phyloP scores from a whole-genome alignment of 2,113 vertebrate species.

The Rana temporaria region DNA sequence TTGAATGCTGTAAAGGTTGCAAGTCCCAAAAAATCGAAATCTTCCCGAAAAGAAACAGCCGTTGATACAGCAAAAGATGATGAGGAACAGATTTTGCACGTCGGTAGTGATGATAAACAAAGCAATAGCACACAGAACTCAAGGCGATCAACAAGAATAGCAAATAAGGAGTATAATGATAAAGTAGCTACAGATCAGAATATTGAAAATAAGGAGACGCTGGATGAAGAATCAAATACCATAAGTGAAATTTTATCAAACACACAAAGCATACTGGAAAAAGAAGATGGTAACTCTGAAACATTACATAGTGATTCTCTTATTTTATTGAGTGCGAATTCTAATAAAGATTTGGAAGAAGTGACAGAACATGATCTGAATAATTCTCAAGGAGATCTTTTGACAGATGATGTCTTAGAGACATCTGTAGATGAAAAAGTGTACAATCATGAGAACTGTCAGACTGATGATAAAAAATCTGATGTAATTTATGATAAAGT shows the following conservation, averaged over 20 bases:
- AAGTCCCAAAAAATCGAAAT: constrained; percentile 67
- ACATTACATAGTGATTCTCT: background rate
- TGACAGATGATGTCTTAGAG: background rate
- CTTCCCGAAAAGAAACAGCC: background rate
- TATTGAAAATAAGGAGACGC: constrained; percentile 56
- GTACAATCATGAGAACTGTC: constrained; percentile 54
- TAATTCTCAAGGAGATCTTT: background rate
- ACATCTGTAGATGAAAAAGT: background rate
- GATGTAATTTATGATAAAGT: constrained; percentile 53
- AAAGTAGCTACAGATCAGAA: constrained; percentile 60
- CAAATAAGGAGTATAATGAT: constrained; percentile 62
- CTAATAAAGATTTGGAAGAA: background rate
- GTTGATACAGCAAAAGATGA: constrained; percentile 54
- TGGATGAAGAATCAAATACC: constrained; percentile 61
- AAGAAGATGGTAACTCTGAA: background rate
- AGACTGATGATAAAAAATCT: constrained; percentile 60
- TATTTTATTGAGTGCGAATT: constrained; percentile 21
- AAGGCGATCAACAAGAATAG: constrained; percentile 61
- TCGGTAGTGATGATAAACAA: constrained; percentile 68
- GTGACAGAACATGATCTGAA: background rate
- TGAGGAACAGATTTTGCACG: constrained; percentile 65
- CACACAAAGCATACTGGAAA: background rate
- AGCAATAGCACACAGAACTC: constrained; percentile 62
- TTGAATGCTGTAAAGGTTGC: constrained; percentile 73
- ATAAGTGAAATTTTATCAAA: constrained; percentile 60